phyloP scores from a whole-genome alignment of 2,797 vertebrate species.

The Pangasius sanitwongsei region DNA sequence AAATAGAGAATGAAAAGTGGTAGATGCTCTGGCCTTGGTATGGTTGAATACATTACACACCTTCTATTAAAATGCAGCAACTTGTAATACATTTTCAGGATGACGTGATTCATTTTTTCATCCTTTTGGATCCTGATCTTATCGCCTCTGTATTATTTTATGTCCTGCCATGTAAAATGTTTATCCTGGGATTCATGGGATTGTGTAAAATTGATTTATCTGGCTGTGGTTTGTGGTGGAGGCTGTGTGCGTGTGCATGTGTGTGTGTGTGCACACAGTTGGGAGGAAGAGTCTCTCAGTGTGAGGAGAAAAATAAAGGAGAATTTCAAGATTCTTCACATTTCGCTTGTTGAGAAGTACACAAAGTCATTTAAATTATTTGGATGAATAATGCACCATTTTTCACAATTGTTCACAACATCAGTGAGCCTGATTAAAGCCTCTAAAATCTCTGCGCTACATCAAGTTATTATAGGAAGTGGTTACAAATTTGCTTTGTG shows the following conservation, averaged over 20 bases:
- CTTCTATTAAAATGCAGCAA: background rate
- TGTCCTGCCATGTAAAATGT: conserved; percentile 13
- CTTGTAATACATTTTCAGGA: background rate
- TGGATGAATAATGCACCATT: background rate
- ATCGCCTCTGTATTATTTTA: conserved; percentile 31
- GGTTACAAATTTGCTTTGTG: background rate
- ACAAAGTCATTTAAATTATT: background rate
- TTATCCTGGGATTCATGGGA: conserved; percentile 14
- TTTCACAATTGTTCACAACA: background rate
- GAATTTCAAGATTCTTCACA: background rate
- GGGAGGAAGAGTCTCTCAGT: background rate
- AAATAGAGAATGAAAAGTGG: conserved; percentile 8
- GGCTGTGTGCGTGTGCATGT: background rate
- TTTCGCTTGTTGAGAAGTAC: background rate
- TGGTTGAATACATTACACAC: background rate
- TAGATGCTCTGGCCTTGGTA: conserved; percentile 60
- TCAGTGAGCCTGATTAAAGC: background rate
- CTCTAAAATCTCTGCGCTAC: background rate
- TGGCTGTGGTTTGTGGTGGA: conserved; percentile 11
- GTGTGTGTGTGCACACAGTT: background rate
- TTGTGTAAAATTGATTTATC: conserved; percentile 47
- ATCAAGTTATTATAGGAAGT: background rate
- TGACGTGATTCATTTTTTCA: background rate
- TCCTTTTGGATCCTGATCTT: conserved; percentile 6
- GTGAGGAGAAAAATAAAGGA: conserved; percentile 18